Conservation (phyloP, 2,888 invertebrate genomes). For the Philaethria dido region DNA sequence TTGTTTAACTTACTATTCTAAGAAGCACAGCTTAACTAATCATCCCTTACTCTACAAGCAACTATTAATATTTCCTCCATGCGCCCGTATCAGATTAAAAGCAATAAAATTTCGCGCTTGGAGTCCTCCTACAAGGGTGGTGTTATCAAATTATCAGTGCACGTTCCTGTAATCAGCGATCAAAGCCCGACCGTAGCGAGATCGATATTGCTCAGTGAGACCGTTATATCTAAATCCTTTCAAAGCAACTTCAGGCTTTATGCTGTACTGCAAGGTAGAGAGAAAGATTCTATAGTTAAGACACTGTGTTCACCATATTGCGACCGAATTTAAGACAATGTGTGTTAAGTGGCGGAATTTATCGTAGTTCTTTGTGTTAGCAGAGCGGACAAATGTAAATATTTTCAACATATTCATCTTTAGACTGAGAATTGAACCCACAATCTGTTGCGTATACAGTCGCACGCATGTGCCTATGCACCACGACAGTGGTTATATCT, state of each 20-base stretch:
- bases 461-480: too few species aligned
- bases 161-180: constrained; percentile 36
- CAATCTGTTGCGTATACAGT: too few species aligned
- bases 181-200: background rate
- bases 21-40: background rate
- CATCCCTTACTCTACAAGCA: background rate
- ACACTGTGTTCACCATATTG: too few species aligned
- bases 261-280: too few species aligned
- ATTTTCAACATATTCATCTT: too few species aligned
- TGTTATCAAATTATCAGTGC: constrained; percentile 36
- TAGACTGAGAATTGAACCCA: too few species aligned
- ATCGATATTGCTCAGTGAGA: constrained; percentile 9
- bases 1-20: too few species aligned
- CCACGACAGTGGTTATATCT: too few species aligned
- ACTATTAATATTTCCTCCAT: constrained; percentile 12
- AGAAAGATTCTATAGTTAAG: too few species aligned
- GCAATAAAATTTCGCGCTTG: constrained; percentile 21
- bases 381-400: too few species aligned
- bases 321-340: too few species aligned
- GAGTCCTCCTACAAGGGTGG: constrained; percentile 17
- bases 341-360: background rate
- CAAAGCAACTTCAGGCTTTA: too few species aligned
- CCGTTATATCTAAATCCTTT: constrained; percentile 2
- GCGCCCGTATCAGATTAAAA: constrained; percentile 31
- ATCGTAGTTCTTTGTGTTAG: background rate